phyloP scores from a whole-genome alignment of 2,888 invertebrate species.

The Sabellastarte sp. region DNA sequence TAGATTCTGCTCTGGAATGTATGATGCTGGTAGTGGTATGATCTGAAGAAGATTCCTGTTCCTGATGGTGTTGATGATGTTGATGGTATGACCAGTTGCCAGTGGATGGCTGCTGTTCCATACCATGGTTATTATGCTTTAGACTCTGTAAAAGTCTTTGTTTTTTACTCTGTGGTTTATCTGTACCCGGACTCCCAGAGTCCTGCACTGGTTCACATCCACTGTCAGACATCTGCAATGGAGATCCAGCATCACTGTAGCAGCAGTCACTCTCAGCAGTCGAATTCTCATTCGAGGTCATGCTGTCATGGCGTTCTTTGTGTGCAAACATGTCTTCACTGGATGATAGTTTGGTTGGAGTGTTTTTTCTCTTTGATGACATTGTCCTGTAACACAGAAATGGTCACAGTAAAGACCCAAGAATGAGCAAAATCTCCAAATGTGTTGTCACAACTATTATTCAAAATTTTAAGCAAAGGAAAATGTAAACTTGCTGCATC shows the following conservation, averaged over 20 bases:
- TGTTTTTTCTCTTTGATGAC: slow-evolving; percentile 96
- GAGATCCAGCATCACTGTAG: slow-evolving; percentile 32
- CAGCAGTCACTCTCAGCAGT: slow-evolving; percentile 4
- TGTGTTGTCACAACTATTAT: too few relatives aligned
- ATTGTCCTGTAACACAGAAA: slow-evolving; percentile 66
- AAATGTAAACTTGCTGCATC: too few relatives aligned
- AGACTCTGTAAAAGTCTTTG: background rate
- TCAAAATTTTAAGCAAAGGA: too few relatives aligned
- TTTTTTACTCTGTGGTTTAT: background rate
- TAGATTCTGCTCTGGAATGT: too few relatives aligned
- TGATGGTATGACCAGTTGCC: background rate
- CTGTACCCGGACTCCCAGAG: background rate
- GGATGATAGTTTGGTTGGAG: slow-evolving; percentile 74
- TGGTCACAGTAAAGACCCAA: background rate
- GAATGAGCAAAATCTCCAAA: too few relatives aligned
- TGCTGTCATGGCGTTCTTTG: slow-evolving; percentile 8
- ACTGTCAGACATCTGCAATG: slow-evolving; percentile 13
- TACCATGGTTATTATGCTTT: background rate
- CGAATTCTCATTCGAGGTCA: slow-evolving; percentile 1
- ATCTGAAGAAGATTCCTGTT: background rate
- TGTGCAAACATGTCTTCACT: slow-evolving; percentile 52
- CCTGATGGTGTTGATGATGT: background rate
- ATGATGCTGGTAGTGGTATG: too few relatives aligned
- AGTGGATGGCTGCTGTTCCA: background rate
- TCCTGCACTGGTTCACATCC: background rate